Conservation (phyloP, 1,140 invertebrate species). For the Eulimnadia texana region DNA sequence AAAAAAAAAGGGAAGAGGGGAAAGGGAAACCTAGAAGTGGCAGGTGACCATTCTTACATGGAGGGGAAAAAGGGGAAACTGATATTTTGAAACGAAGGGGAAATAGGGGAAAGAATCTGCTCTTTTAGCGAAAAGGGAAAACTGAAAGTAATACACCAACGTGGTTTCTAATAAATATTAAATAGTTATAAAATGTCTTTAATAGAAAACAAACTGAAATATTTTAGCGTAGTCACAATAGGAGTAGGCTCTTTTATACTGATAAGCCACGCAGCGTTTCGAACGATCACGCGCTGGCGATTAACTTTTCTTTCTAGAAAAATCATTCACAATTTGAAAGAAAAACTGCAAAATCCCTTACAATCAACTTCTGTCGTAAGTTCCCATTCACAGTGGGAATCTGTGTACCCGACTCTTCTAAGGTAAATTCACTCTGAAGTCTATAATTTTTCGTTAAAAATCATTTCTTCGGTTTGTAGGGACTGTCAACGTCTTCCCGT, state of each 20-base stretch:
- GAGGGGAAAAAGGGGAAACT: too few relatives aligned
- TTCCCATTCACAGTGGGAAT: background rate
- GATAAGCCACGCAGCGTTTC: background rate
- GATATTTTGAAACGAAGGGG: too few relatives aligned
- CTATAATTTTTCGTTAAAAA: background rate
- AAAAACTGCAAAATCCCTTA: background rate
- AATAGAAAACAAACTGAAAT: background rate
- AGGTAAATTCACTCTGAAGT: background rate
- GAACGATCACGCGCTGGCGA: background rate
- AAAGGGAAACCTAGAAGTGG: too few relatives aligned
- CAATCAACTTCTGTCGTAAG: background rate
- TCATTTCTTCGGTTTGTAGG: background rate
- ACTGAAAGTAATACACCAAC: too few relatives aligned
- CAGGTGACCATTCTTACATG: too few relatives aligned
- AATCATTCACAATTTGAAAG: background rate
- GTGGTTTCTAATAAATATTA: too few relatives aligned
- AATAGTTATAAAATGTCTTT: too few relatives aligned
- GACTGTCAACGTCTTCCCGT: slow-evolving; percentile 24
- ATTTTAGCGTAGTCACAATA: background rate
- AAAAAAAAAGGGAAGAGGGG: too few relatives aligned
- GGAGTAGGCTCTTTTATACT: background rate
- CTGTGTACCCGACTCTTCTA: background rate
- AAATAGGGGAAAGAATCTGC: too few relatives aligned
- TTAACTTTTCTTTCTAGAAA: background rate
- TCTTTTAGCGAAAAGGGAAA: too few relatives aligned